Base-by-base conservation (phyloP, 2,888 invertebrate species). In the Callyntrura guangdongensis region DNA sequence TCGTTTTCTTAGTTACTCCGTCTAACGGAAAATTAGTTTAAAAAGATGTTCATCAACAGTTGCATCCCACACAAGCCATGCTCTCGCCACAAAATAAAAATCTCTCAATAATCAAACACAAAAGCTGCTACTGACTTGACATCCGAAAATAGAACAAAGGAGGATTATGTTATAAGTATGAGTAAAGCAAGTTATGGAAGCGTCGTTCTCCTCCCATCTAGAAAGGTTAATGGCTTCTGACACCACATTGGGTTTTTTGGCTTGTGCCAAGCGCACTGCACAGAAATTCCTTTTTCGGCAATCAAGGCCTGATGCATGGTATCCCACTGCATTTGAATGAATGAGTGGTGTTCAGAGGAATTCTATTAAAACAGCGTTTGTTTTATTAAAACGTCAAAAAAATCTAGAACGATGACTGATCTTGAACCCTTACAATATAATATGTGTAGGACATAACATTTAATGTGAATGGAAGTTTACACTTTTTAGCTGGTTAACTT, bases 101-200 rank as follows among this genome's bases (percentile, higher is more conserved):
- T 64, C 64, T 11, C 61, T 20, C 3, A 8, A 11, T 47, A 47
- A 8, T 47, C 47, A 36, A 69, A 36, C 8, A 20, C 9, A 27
- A 27, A 77, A 79, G n/a, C 25, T 59, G 59, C 56, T 81, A 81
- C 59, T 81, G 81, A 81, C 25, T 81, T 59, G n/a, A n/a, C n/a
- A n/a, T n/a, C 36, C 59, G 20, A 4, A 72, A 36, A 72, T 22
- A 20, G 25, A 64, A 64, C 12, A 25, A 64, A 4, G 22, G 12
- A 64, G 22, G n/a, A 56, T 8, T n/a, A 56, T 22, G 25, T 81
- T 77, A 17, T 6, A 81, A 59, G n/a, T 11, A 56, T 4, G n/a
- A 49, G n/a, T 0, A 47, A 36, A 45, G 6, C 4, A 9, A 20
- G 5, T 64, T 20, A 20, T 64, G 22, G 22, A 20, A 9, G 64